These are phyloP conservation scores for Clarias fuscus DNA, from an alignment of 2,797 vertebrate genomes.

Conservation along the genomic window DNA sequence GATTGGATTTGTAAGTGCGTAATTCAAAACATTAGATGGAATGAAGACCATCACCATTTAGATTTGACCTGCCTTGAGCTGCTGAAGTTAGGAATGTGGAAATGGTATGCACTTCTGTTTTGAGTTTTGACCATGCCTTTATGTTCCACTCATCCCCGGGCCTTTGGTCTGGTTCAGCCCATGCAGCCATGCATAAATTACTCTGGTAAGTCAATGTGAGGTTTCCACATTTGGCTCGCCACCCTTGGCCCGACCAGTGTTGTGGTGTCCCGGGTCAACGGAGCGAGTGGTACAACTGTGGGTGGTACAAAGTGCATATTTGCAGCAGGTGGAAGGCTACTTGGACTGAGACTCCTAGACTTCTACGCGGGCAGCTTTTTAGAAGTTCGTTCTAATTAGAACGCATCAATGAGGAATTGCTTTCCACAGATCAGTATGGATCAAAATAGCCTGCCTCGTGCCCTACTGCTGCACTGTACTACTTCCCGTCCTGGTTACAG, in stretches of 20 bases:
- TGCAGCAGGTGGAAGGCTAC: neutral
- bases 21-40: conserved; percentile 12
- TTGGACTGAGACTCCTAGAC: neutral
- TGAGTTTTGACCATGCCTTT: conserved; percentile 23
- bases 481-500: neutral
- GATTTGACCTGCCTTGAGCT: neutral
- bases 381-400: conserved; percentile 17
- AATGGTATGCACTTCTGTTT: conserved; percentile 36
- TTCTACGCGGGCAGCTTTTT: conserved; percentile 19
- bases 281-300: conserved; percentile 21
- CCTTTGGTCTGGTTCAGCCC: conserved; percentile 12
- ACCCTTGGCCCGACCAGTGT: conserved; percentile 3
- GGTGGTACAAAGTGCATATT: conserved; percentile 5
- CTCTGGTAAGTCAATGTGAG: conserved; percentile 6
- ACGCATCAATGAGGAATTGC: conserved; percentile 13
- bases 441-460: neutral
- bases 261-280: conserved; percentile 24
- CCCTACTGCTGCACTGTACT: neutral
- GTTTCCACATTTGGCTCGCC: neutral
- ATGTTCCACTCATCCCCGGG: conserved; percentile 32
- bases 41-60: neutral
- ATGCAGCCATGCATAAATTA: conserved; percentile 1
- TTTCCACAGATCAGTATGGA: neutral
- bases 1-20: conserved; percentile 38
- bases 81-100: conserved; percentile 12